These are phyloP conservation scores for Carduelis carduelis DNA, from an alignment of 2,797 vertebrate species.

Conservation along the genomic window DNA sequence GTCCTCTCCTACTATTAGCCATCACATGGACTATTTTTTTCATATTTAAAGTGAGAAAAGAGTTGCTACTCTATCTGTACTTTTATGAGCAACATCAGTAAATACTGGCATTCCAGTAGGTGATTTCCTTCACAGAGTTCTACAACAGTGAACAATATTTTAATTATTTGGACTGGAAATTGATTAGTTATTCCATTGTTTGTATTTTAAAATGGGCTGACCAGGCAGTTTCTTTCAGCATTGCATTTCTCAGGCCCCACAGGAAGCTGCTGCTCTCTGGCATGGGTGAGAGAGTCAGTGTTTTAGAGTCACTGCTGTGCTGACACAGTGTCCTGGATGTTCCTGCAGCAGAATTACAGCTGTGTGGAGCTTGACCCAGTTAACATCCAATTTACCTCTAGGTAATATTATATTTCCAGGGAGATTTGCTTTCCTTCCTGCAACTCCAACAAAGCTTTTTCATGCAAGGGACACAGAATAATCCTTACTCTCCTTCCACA, in stretches of 20 bases:
- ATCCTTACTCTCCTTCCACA: not conserved
- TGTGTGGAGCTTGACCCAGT: not conserved
- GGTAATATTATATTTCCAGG: not conserved
- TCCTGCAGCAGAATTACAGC: not conserved
- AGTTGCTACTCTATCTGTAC: not conserved
- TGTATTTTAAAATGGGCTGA: not conserved
- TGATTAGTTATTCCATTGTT: not conserved
- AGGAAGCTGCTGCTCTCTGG: not conserved
- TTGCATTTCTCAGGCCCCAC: not conserved
- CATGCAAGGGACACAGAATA: not conserved
- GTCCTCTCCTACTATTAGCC: not conserved
- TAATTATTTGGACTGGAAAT: not conserved
- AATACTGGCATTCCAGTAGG: not conserved
- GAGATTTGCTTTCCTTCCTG: not conserved
- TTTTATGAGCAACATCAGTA: not conserved
- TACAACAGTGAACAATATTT: not conserved
- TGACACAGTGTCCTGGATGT: not conserved
- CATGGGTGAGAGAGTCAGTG: conserved; percentile 34
- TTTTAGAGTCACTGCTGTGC: not conserved
- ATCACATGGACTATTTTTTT: not conserved
- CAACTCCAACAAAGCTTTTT: not conserved
- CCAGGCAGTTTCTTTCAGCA: not conserved
- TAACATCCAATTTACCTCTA: conserved; percentile 40
- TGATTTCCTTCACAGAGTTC: not conserved
- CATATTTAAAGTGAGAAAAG: not conserved